Percentiles rank a stretch among this genome's conserved stretches.
Conservation (phyloP, 2,113 vertebrate species). For the Rafetus swinhoei region DNA sequence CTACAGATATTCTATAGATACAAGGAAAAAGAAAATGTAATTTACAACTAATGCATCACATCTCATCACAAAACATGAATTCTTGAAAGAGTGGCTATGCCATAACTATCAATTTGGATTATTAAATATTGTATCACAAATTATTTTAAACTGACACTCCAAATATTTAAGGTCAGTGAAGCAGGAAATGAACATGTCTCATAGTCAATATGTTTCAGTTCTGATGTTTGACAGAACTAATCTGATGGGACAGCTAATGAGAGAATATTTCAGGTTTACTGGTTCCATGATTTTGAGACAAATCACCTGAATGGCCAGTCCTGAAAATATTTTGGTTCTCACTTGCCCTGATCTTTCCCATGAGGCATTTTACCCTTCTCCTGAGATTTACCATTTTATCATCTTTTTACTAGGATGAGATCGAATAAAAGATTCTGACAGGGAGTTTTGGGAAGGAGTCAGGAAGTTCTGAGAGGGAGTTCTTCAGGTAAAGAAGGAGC, state of each 20-base stretch:
- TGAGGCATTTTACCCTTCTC: not conserved
- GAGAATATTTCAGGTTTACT: not conserved
- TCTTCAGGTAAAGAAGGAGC: too few species aligned
- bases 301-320: not conserved
- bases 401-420: not conserved
- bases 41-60: not conserved
- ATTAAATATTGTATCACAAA: conserved; percentile 2
- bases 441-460: too few species aligned
- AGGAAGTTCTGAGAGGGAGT: too few species aligned
- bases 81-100: not conserved
- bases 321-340: not conserved
- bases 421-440: not conserved
- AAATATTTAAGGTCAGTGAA: not conserved
- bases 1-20: not conserved
- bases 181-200: not conserved
- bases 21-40: not conserved
- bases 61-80: not conserved
- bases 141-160: conserved; percentile 15
- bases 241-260: not conserved
- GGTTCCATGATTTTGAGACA: not conserved
- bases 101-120: not conserved
- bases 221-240: not conserved
- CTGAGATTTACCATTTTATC: not conserved
- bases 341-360: not conserved
- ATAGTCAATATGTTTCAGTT: not conserved